Base-by-base conservation (phyloP, 2,797 vertebrate species). In the Coregonus ussuriensis region DNA sequence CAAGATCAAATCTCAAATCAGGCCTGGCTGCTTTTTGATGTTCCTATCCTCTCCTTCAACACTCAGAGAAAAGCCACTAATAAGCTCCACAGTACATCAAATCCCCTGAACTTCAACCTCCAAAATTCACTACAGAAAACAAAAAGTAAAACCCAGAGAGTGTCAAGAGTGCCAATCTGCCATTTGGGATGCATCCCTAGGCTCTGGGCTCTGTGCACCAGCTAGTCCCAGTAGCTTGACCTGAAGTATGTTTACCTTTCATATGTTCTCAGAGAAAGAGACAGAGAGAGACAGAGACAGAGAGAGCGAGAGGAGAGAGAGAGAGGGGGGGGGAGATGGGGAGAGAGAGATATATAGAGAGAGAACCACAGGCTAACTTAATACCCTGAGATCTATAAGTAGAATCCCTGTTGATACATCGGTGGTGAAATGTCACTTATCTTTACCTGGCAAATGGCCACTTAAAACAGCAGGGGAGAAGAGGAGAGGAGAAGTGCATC, bases 321-420 rank as follows among this genome's bases (percentile, higher is more conserved):
- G 4, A 59, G 18, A 2, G 15, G n/a, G 1, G 6, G 21, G 5
- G 59, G 25, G 21, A 62, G 79, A 84, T 77, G 33, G n/a, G 13
- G 9, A 25, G 16, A 9, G 59, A 62, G 4, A 21, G 56, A 62
- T 5, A 18, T 7, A 53, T 13, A 51, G 4, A 71, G 71, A 75
- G 84, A 82, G 79, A 85, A 89, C 86, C 79, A 73, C 47, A 2
- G 81, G 78, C 84, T 86, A 88, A 87, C 84, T 86, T 80, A 83
- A 88, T 73, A 88, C 81, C 85, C 89, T 68, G 70, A 83, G 84
- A 90, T 87, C 87, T 85, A 86, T 83, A 79, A 81, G 84, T 86
- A 84, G 85, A 91, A 85, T 85, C 86, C 80, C 83, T 69, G 79
- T 71, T 78, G 31, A 80, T 88, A 79, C 70, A 82, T 82, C 81